A percentile compares a stretch with the other conserved stretches of the same genome.
phyloP scores from a whole-genome alignment of 2,113 vertebrate species.

The Pseudorasbora parva region DNA sequence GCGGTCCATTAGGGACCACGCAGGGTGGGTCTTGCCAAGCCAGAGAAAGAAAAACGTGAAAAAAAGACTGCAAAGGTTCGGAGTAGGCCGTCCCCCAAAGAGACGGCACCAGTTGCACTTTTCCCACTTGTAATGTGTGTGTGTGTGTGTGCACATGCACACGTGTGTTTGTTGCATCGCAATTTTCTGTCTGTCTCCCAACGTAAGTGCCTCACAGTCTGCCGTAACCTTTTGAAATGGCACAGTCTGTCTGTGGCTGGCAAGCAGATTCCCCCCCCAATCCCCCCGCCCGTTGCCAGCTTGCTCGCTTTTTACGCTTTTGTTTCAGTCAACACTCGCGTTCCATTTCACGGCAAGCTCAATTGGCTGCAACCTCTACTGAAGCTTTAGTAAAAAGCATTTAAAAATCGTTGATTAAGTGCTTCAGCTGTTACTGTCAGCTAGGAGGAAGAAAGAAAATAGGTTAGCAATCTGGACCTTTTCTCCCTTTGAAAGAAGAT shows the following conservation, averaged over 20 bases:
- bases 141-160: slow-evolving; percentile 4
- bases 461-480: not conserved
- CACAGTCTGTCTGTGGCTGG: slow-evolving; percentile 68
- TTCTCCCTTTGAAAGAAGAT: not conserved
- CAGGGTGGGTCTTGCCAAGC: slow-evolving; percentile 58
- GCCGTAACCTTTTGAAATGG: slow-evolving; percentile 72
- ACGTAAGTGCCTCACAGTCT: slow-evolving; percentile 62
- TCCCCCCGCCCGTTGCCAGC: not conserved
- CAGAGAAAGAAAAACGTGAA: slow-evolving; percentile 7
- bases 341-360: slow-evolving; percentile 33
- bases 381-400: slow-evolving; percentile 39
- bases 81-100: slow-evolving; percentile 1
- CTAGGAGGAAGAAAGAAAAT: slow-evolving; percentile 1
- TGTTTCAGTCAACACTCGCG: slow-evolving; percentile 60
- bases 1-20: slow-evolving; percentile 70
- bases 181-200: slow-evolving; percentile 51
- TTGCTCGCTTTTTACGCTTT: slow-evolving; percentile 52
- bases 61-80: slow-evolving; percentile 9
- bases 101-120: slow-evolving; percentile 28
- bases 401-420: slow-evolving; percentile 43
- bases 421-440: slow-evolving; percentile 25
- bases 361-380: not conserved
- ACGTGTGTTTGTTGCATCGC: slow-evolving; percentile 27
- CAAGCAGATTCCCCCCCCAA: too few species aligned
- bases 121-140: slow-evolving; percentile 44